A percentile compares a stretch with the other conserved stretches of the same genome.
Conservation (phyloP, 2,113 vertebrate genomes). For the Pantherophis guttatus region DNA sequence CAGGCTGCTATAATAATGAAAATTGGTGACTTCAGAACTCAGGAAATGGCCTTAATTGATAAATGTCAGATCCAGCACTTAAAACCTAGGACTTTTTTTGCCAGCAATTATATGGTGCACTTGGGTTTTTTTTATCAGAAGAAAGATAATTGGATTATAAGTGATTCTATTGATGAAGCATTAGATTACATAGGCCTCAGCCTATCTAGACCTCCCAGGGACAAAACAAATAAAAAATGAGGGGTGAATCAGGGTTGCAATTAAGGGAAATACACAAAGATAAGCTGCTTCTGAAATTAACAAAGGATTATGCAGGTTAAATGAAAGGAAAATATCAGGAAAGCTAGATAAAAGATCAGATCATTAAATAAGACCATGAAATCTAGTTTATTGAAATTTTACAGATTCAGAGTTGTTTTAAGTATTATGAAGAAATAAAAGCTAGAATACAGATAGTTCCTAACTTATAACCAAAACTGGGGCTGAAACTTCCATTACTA, state of each 20-base stretch:
- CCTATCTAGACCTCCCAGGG: not conserved
- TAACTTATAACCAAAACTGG: not conserved
- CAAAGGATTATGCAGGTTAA: not conserved
- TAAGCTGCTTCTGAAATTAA: slow-evolving; percentile 2
- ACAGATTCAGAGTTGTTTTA: not conserved
- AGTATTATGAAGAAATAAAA: not conserved
- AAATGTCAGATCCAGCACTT: not conserved
- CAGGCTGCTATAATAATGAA: not conserved
- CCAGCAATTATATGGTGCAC: not conserved
- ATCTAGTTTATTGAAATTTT: not conserved
- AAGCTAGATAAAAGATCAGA: not conserved
- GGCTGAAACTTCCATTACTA: not conserved
- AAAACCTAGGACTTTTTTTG: not conserved
- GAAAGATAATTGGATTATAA: not conserved
- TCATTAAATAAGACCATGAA: not conserved
- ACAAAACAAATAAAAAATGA: not conserved
- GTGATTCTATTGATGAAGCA: not conserved
- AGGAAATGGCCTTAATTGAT: not conserved
- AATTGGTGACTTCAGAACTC: not conserved
- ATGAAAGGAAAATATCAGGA: not conserved
- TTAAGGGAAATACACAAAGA: not conserved
- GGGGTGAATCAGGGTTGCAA: not conserved
- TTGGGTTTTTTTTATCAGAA: not conserved
- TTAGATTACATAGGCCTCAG: not conserved
- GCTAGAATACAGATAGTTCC: not conserved